Evolutionary conservation across 53 echinoderm and acorn worm genomes (phyloP).

Genomic region (Antedon mediterranea): DNA sequence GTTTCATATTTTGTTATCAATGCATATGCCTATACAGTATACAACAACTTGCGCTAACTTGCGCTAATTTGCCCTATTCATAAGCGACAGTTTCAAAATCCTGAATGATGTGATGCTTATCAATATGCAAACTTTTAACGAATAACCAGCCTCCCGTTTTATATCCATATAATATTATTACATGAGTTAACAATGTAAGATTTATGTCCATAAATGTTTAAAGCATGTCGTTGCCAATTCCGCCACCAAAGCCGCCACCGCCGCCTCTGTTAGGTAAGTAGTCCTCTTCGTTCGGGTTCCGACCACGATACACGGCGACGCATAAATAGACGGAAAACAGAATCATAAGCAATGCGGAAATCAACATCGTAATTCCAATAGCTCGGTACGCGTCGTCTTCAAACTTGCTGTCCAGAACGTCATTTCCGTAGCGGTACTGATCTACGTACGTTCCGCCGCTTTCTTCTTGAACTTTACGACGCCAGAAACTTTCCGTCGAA

Average conservation of each 20-base stretch:
- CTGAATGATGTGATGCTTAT: too few species aligned
- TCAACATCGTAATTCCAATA: background rate
- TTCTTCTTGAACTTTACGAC: background rate
- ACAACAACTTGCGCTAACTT: too few species aligned
- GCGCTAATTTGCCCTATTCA: too few species aligned
- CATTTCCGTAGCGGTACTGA: background rate
- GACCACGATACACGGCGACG: background rate
- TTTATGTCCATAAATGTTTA: too few species aligned
- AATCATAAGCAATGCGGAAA: background rate
- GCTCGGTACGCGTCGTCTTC: background rate
- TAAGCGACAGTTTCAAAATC: too few species aligned
- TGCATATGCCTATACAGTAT: too few species aligned
- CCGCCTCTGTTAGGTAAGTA: background rate
- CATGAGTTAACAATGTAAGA: too few species aligned
- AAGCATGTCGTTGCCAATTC: background rate
- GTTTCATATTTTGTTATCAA: too few species aligned
- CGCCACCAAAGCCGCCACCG: background rate
- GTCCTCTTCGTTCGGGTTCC: background rate
- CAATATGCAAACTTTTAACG: too few species aligned
- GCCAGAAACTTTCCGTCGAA: background rate
- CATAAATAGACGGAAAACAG: background rate
- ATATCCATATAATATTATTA: too few species aligned
- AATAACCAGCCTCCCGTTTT: too few species aligned
- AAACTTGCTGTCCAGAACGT: background rate
- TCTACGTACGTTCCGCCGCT: background rate